Conservation (phyloP, 2,888 invertebrate genomes). For the Sphinx pinastri region DNA sequence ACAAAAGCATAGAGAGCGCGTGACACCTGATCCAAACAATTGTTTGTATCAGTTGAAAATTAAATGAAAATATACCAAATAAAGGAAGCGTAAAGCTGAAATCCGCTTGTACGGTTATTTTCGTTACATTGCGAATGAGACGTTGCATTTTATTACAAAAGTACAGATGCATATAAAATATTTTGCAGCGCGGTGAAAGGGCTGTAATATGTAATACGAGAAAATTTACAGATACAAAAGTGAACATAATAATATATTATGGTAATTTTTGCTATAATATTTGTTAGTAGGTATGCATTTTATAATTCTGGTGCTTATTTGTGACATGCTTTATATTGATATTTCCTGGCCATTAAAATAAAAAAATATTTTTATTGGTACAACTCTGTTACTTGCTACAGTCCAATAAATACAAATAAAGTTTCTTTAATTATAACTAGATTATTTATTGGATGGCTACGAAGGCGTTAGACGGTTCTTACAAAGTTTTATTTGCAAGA, state of each 20-base stretch:
- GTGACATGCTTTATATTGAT: neutral
- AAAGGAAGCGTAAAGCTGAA: neutral
- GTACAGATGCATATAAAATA: conserved; percentile 10
- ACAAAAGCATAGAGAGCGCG: conserved; percentile 54
- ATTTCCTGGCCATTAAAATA: neutral
- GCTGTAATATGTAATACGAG: neutral
- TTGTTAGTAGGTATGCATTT: conserved; percentile 2
- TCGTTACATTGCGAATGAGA: conserved; percentile 11
- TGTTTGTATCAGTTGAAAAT: too few relatives aligned
- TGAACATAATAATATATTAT: neutral
- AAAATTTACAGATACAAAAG: conserved; percentile 1
- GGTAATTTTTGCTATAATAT: too few relatives aligned
- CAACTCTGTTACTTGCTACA: too few relatives aligned
- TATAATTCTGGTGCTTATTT: neutral
- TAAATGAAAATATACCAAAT: conserved; percentile 2
- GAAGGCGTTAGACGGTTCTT: too few relatives aligned
- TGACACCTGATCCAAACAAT: conserved; percentile 1
- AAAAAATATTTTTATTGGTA: too few relatives aligned
- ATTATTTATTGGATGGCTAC: too few relatives aligned
- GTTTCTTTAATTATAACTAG: too few relatives aligned
- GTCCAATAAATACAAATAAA: too few relatives aligned
- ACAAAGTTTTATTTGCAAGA: too few relatives aligned
- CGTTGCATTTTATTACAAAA: conserved; percentile 20
- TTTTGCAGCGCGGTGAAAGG: conserved; percentile 10
- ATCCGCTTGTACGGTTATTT: neutral